Evolutionary conservation across 2,113 vertebrate genomes (phyloP).

Genomic region (Cromileptes altivelis): DNA sequence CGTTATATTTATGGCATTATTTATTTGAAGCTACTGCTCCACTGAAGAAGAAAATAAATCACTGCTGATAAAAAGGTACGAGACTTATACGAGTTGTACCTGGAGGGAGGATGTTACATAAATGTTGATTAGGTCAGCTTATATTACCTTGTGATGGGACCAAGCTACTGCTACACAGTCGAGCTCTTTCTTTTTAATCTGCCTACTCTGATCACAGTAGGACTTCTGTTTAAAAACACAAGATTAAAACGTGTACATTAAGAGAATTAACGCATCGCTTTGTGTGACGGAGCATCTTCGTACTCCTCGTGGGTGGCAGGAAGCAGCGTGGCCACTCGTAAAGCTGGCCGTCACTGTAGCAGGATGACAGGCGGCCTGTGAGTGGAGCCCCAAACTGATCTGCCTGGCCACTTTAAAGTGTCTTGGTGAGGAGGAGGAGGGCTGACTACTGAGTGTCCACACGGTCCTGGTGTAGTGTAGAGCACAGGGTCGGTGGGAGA

Average conservation of each 20-base stretch:
- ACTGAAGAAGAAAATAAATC: conserved; percentile 16
- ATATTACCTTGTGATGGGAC: conserved; percentile 18
- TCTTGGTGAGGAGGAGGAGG: conserved; percentile 43
- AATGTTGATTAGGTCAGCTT: conserved; percentile 40
- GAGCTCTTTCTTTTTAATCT: background rate
- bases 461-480: conserved; percentile 33
- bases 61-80: conserved; percentile 54
- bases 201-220: conserved; percentile 25
- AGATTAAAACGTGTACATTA: conserved; percentile 23
- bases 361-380: conserved; percentile 7
- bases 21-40: conserved; percentile 62
- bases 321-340: conserved; percentile 46
- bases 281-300: conserved; percentile 18
- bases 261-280: background rate
- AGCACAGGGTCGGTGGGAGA: background rate
- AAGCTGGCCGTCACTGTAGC: conserved; percentile 32
- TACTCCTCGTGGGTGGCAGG: conserved; percentile 28
- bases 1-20: no score
- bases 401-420: conserved; percentile 63
- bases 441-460: background rate
- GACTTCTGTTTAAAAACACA: conserved; percentile 29
- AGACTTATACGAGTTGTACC: conserved; percentile 40
- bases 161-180: conserved; percentile 6
- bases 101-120: conserved; percentile 44
- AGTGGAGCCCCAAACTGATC: conserved; percentile 2